Percentiles rank a stretch among this genome's conserved stretches.
These are phyloP conservation scores for Drosophila niveifrons DNA, from an alignment of 2,888 invertebrate genomes.

Conservation along the genomic window DNA sequence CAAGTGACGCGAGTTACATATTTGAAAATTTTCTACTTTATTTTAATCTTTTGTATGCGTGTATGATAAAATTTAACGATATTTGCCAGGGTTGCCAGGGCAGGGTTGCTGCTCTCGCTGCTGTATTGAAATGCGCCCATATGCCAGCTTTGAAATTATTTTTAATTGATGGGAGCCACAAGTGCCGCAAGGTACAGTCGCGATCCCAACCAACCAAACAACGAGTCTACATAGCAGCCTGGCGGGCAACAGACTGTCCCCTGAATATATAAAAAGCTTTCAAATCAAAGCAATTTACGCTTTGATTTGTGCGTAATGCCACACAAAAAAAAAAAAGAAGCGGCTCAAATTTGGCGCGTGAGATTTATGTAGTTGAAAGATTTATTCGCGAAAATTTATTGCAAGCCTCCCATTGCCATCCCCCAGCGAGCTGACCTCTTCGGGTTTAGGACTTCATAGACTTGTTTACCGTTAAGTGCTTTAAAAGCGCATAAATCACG, in stretches of 20 bases:
- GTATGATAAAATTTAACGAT: conserved; percentile 78
- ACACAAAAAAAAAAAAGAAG: conserved; percentile 24
- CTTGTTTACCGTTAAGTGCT: conserved; percentile 80
- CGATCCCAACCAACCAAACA: background rate
- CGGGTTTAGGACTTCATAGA: conserved; percentile 73
- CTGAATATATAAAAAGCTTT: conserved; percentile 65
- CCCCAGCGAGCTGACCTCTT: conserved; percentile 42
- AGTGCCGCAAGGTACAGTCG: conserved; percentile 71
- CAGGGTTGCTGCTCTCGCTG: conserved; percentile 13
- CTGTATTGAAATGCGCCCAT: conserved; percentile 60
- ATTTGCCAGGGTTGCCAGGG: conserved; percentile 48
- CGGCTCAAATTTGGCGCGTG: conserved; percentile 76
- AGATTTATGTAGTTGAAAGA: conserved; percentile 85
- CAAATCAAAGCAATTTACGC: conserved; percentile 83
- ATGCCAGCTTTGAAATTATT: conserved; percentile 73
- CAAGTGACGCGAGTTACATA: conserved; percentile 52
- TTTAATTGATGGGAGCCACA: conserved; percentile 66
- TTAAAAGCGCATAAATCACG: conserved; percentile 83
- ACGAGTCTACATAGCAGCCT: conserved; percentile 28
- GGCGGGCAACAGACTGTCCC: conserved; percentile 35
- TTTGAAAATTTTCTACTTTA: conserved; percentile 73
- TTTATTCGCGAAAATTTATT: conserved; percentile 81
- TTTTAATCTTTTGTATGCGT: conserved; percentile 75
- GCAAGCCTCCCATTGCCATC: conserved; percentile 43
- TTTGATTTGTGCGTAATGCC: conserved; percentile 82